Evolutionary conservation across 2,888 invertebrate species (phyloP).

Genomic region (Dryobotodes eremita): DNA sequence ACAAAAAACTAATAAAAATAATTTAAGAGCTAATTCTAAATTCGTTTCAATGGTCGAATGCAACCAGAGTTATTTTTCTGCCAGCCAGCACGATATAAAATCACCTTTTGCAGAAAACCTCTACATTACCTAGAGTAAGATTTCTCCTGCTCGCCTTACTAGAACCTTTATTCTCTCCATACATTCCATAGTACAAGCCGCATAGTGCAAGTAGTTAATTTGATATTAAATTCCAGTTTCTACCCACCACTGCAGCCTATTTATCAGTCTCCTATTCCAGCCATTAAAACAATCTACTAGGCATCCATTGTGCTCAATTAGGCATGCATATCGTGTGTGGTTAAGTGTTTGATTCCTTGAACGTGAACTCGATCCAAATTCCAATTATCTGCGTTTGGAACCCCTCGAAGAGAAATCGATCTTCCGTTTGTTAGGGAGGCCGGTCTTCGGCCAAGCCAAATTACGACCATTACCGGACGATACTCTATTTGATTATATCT

Average conservation of each 20-base stretch:
- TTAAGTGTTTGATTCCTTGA: slow-evolving; percentile 69
- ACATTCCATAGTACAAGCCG: background rate
- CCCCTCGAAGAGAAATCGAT: slow-evolving; percentile 72
- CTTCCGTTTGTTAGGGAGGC: slow-evolving; percentile 69
- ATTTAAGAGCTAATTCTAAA: background rate
- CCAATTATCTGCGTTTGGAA: slow-evolving; percentile 72
- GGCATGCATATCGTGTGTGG: slow-evolving; percentile 64
- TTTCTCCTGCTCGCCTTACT: background rate
- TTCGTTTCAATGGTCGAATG: background rate
- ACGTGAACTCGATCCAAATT: slow-evolving; percentile 74
- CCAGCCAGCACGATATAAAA: background rate
- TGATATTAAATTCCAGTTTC: background rate
- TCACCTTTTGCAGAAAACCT: background rate
- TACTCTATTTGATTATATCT: slow-evolving; percentile 65
- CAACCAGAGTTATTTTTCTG: background rate
- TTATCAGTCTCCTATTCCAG: slow-evolving; percentile 13
- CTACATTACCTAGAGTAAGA: background rate
- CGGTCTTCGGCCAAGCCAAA: slow-evolving; percentile 60
- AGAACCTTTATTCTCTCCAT: background rate
- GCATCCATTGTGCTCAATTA: slow-evolving; percentile 66
- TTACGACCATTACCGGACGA: slow-evolving; percentile 63
- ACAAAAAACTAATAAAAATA: background rate
- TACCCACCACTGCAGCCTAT: background rate
- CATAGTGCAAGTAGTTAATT: background rate
- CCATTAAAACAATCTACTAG: slow-evolving; percentile 48